Percentiles rank a stretch among this genome's conserved stretches.
These are phyloP conservation scores for Cryptomyrus ogoouensis DNA, from an alignment of 2,113 vertebrate species.

Conservation along the genomic window DNA sequence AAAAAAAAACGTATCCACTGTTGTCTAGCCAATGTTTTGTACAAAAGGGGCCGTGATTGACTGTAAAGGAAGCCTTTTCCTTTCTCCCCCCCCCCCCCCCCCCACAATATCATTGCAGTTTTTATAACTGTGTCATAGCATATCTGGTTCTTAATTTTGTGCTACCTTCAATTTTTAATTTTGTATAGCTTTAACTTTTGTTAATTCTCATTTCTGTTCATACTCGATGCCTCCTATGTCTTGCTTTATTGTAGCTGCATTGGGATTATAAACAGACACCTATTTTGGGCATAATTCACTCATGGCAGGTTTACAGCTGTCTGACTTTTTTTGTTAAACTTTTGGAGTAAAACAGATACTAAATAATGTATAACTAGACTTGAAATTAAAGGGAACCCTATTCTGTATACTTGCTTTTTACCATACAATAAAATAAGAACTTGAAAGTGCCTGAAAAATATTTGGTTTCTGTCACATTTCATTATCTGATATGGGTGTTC, in stretches of 20 bases:
- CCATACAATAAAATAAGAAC: slow-evolving; percentile 82
- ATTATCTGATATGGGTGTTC: slow-evolving; percentile 16
- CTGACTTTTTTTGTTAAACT: slow-evolving; percentile 55
- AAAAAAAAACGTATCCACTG: neutral
- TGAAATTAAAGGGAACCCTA: slow-evolving; percentile 74
- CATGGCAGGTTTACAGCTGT: slow-evolving; percentile 61
- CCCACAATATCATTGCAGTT: neutral
- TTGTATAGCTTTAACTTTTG: slow-evolving; percentile 16
- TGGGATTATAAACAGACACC: slow-evolving; percentile 51
- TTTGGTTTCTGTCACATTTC: slow-evolving; percentile 45
- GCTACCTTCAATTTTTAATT: slow-evolving; percentile 11
- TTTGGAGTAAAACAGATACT: slow-evolving; percentile 49
- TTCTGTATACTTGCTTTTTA: slow-evolving; percentile 87
- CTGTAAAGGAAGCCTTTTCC: neutral
- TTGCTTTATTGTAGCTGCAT: slow-evolving; percentile 54
- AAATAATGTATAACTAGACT: slow-evolving; percentile 67
- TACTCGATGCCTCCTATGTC: slow-evolving; percentile 51
- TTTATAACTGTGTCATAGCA: neutral
- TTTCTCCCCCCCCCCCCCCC: no score
- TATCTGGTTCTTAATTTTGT: slow-evolving; percentile 27
- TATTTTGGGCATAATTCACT: slow-evolving; percentile 49
- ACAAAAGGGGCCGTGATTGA: neutral
- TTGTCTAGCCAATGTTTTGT: slow-evolving; percentile 15
- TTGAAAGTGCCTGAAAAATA: slow-evolving; percentile 84
- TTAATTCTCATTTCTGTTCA: slow-evolving; percentile 17